Percentiles rank a stretch among this genome's conserved stretches.
phyloP scores from a whole-genome alignment of 2,113 vertebrate genomes.

The Syrrhaptes paradoxus region DNA sequence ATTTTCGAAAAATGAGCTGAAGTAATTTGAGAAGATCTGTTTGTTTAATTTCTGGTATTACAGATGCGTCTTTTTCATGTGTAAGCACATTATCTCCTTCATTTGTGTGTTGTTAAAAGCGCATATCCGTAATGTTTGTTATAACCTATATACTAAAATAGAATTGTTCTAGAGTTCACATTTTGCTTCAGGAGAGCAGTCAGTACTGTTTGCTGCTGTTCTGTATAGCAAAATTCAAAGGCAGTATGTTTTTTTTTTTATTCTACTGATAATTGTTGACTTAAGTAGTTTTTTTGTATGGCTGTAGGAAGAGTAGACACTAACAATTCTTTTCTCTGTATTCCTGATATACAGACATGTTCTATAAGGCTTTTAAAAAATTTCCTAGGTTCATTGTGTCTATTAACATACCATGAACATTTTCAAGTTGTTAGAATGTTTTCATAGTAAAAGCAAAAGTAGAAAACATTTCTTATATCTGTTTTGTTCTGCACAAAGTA shows the following conservation, averaged over 20 bases:
- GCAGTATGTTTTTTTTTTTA: background rate
- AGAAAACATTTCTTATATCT: background rate
- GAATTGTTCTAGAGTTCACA: rapidly evolving
- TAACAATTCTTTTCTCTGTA: background rate
- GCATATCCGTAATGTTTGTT: background rate
- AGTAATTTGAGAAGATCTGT: background rate
- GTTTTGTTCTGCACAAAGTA: background rate
- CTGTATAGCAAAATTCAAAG: background rate
- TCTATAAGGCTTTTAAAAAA: background rate
- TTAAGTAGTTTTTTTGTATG: background rate
- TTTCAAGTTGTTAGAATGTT: background rate
- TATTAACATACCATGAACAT: rapidly evolving
- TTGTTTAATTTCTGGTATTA: background rate
- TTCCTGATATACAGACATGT: rapidly evolving
- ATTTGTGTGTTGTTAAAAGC: background rate
- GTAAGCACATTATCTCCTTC: background rate
- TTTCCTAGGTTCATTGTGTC: background rate
- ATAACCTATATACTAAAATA: background rate
- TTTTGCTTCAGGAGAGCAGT: background rate
- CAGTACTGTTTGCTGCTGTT: background rate
- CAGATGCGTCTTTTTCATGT: background rate
- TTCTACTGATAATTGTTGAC: background rate
- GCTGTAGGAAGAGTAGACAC: background rate
- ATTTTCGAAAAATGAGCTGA: background rate
- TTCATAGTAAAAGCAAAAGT: background rate